Conservation (phyloP, 2,113 vertebrate species). For the Lates calcarifer region DNA sequence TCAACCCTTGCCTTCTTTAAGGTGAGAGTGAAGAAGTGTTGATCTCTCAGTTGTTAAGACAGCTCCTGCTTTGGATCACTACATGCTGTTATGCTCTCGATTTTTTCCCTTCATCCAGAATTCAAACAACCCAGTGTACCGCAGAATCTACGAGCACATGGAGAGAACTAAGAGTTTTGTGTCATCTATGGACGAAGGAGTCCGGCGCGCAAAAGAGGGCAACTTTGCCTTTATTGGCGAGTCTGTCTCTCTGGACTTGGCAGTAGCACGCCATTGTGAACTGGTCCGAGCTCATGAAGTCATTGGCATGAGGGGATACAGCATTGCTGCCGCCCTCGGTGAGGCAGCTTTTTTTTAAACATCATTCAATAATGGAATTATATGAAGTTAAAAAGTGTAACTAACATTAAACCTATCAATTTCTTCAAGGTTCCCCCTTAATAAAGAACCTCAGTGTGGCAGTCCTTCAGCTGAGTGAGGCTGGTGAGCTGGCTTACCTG, state of each 20-base stretch:
- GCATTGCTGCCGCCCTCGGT: slow-evolving; percentile 87
- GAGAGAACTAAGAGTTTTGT: slow-evolving; percentile 88
- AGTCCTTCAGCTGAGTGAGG: slow-evolving; percentile 87
- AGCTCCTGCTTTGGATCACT: background rate
- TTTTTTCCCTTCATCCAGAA: slow-evolving; percentile 80
- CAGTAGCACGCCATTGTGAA: slow-evolving; percentile 88
- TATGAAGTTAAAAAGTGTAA: background rate
- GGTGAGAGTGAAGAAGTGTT: slow-evolving; percentile 72
- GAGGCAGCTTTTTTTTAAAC: slow-evolving; percentile 44
- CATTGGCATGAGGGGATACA: slow-evolving; percentile 88
- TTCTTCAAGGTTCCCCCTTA: slow-evolving; percentile 84
- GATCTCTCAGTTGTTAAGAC: background rate
- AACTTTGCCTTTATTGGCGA: slow-evolving; percentile 92
- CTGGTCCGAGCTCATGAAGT: slow-evolving; percentile 87
- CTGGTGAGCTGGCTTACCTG: slow-evolving; percentile 87
- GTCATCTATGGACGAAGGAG: slow-evolving; percentile 87
- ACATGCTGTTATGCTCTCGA: background rate
- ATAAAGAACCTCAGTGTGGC: slow-evolving; percentile 89
- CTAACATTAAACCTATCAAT: background rate
- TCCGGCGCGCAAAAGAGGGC: slow-evolving; percentile 85
- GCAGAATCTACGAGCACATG: slow-evolving; percentile 91
- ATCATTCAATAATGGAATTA: background rate
- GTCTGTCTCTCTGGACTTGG: slow-evolving; percentile 89
- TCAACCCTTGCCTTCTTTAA: slow-evolving; percentile 91
- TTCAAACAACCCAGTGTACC: slow-evolving; percentile 89